Percentiles rank a stretch among this genome's conserved stretches.
Evolutionary conservation across 2,797 vertebrate species (phyloP).

Genomic region (Austrolebias charrua): DNA sequence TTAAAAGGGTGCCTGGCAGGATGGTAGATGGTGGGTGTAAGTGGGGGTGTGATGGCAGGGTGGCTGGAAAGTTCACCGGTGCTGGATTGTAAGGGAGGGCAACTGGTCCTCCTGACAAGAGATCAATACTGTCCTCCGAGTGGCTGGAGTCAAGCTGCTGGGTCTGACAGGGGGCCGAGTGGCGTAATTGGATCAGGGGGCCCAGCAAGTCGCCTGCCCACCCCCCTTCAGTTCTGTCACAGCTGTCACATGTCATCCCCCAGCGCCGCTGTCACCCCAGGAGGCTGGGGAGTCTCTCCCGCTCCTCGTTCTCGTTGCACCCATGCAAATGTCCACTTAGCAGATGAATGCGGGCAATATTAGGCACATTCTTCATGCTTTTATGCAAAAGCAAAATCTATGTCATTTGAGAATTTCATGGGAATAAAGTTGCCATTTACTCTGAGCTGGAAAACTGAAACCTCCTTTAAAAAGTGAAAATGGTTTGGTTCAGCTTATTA

Average conservation of each 20-base stretch:
- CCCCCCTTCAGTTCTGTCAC: slow-evolving; percentile 91
- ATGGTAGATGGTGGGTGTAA: slow-evolving; percentile 50
- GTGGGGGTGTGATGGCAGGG: slow-evolving; percentile 54
- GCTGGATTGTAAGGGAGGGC: slow-evolving; percentile 85
- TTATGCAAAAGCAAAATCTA: slow-evolving; percentile 99
- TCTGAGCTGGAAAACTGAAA: slow-evolving; percentile 88
- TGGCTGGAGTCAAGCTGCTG: slow-evolving; percentile 94
- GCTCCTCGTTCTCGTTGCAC: slow-evolving; percentile 74
- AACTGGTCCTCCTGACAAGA: slow-evolving; percentile 95
- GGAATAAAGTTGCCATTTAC: slow-evolving; percentile 99
- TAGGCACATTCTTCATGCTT: slow-evolving; percentile 98
- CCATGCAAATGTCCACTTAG: slow-evolving; percentile 99
- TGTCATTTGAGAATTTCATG: slow-evolving; percentile 98
- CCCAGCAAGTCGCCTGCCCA: slow-evolving; percentile 89
- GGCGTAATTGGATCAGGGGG: slow-evolving; percentile 99
- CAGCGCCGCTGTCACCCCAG: slow-evolving; percentile 94
- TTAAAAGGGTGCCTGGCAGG: slow-evolving; percentile 81
- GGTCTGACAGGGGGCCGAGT: slow-evolving; percentile 96
- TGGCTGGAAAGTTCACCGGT: slow-evolving; percentile 81
- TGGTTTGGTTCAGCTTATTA: slow-evolving; percentile 98
- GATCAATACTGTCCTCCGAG: slow-evolving; percentile 98
- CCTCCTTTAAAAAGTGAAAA: slow-evolving; percentile 93
- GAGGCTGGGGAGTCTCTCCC: slow-evolving; percentile 87
- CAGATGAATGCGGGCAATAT: slow-evolving; percentile 95
- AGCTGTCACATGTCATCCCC: slow-evolving; percentile 99